phyloP scores from a whole-genome alignment of 2,797 vertebrate genomes.

The Chaetophractus vellerosus region DNA sequence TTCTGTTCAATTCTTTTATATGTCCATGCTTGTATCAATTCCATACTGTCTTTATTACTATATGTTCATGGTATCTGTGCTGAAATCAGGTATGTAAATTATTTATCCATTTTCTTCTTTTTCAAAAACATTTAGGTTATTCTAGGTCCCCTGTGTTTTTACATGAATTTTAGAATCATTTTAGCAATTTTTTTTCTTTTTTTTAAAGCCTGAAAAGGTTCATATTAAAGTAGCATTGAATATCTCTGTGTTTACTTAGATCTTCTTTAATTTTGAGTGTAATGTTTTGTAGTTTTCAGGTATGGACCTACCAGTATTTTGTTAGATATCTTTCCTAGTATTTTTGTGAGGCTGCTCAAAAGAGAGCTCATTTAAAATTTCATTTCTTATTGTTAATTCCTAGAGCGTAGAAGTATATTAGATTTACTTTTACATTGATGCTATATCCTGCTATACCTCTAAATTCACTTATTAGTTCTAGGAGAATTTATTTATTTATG shows the following conservation, averaged over 20 bases:
- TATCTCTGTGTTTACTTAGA: not conserved
- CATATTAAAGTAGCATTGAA: not conserved
- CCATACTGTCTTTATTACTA: not conserved
- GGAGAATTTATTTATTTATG: not conserved
- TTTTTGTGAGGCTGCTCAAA: not conserved
- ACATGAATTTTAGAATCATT: not conserved
- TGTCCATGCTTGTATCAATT: not conserved
- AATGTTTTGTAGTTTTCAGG: not conserved
- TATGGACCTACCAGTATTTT: no score
- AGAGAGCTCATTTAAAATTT: no score
- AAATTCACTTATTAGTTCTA: not conserved
- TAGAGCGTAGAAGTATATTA: not conserved
- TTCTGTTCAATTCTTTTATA: not conserved
- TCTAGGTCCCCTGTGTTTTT: not conserved
- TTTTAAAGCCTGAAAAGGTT: not conserved
- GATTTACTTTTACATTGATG: not conserved
- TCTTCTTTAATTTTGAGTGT: not conserved
- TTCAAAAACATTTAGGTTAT: constrained; percentile 6
- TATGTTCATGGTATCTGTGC: not conserved
- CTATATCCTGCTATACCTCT: no score
- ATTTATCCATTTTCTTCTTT: not conserved
- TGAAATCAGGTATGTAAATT: not conserved
- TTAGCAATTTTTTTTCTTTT: not conserved
- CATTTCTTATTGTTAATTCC: not conserved
- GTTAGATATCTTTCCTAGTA: no score